Percentiles rank a stretch among this genome's conserved stretches.
Evolutionary conservation across 1,140 invertebrate genomes (phyloP).

Genomic region (Pseudobourletiella spinata): DNA sequence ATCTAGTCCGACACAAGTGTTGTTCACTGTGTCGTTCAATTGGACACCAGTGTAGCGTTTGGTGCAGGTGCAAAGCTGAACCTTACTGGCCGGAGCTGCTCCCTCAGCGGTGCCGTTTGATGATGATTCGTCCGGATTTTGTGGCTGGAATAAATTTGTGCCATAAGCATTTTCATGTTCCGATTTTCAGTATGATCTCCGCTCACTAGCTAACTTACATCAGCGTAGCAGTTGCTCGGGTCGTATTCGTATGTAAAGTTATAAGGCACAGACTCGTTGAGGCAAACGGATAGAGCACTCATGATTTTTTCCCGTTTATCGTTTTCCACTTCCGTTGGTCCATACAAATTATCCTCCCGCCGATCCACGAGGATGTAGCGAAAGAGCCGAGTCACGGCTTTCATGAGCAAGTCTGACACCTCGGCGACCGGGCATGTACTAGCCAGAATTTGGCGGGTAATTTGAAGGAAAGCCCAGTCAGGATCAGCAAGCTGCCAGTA

Average conservation of each 20-base stretch:
- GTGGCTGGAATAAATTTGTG: no score
- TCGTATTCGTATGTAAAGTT: no score
- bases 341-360: neutral
- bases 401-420: neutral
- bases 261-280: neutral
- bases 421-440: neutral
- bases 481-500: neutral
- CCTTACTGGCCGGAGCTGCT: no score
- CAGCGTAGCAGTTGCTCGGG: no score
- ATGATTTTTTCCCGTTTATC: neutral
- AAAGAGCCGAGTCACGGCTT: neutral
- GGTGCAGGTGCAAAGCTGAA: neutral
- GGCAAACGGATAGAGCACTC: neutral
- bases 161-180: no score
- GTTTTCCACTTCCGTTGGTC: neutral
- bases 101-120: no score
- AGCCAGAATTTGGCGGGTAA: neutral
- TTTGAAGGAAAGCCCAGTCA: neutral
- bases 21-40: neutral
- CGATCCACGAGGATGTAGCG: neutral
- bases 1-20: neutral
- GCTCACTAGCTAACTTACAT: no score
- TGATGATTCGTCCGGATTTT: no score
- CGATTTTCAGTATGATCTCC: no score
- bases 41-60: neutral